Conservation (phyloP, 2,888 invertebrate species). For the Noctua pronuba region DNA sequence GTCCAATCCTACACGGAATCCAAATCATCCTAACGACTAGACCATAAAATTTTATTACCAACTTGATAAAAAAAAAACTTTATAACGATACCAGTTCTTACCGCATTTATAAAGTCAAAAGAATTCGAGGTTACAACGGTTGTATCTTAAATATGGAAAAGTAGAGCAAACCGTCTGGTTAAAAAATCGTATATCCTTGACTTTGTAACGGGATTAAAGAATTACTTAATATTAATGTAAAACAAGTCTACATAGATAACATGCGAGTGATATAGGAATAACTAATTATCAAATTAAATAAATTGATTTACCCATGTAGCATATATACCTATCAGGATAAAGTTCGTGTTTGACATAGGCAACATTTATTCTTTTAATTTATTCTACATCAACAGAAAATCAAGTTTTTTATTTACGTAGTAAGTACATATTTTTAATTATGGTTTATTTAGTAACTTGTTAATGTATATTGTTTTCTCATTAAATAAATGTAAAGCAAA, state of each 20-base stretch:
- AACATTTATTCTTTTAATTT: background rate
- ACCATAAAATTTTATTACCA: slow-evolving; percentile 32
- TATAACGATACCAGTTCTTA: slow-evolving; percentile 43
- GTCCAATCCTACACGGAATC: slow-evolving; percentile 18
- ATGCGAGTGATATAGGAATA: background rate
- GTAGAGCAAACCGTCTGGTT: slow-evolving; percentile 12
- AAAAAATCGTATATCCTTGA: slow-evolving; percentile 6
- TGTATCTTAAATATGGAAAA: slow-evolving; percentile 25
- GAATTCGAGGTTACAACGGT: slow-evolving; percentile 31
- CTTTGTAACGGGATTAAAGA: slow-evolving; percentile 25
- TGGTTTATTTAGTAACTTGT: background rate
- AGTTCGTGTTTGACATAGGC: background rate
- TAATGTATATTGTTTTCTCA: background rate
- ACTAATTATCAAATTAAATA: slow-evolving; percentile 13
- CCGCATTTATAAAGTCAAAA: slow-evolving; percentile 4
- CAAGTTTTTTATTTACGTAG: background rate
- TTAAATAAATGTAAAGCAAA: background rate
- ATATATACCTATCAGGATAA: background rate
- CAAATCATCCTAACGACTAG: slow-evolving; percentile 25
- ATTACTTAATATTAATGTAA: slow-evolving; percentile 4
- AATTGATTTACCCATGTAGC: background rate
- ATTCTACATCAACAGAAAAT: background rate
- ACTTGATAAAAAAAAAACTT: slow-evolving; percentile 28
- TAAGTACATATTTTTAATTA: background rate
- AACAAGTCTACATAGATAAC: background rate